Percentiles rank a stretch among this genome's conserved stretches.
Evolutionary conservation across 2,888 invertebrate species (phyloP).

Genomic region (Danaus chrysippus): DNA sequence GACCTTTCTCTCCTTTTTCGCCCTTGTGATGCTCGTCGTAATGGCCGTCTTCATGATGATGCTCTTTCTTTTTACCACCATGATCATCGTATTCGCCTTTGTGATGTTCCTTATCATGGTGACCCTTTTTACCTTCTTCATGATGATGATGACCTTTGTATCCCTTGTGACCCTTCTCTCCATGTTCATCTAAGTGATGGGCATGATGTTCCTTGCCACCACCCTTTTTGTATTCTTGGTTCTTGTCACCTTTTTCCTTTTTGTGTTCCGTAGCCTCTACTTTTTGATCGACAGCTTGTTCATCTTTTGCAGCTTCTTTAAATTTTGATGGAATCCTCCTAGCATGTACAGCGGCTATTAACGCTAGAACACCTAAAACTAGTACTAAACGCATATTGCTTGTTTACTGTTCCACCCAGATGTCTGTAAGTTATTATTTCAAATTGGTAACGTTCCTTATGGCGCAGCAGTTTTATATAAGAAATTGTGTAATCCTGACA

Average conservation of each 20-base stretch:
- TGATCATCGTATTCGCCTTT: conserved; percentile 81
- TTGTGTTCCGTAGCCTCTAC: conserved; percentile 70
- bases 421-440: conserved; percentile 51
- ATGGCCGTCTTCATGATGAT: conserved; percentile 83
- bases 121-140: conserved; percentile 84
- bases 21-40: conserved; percentile 82
- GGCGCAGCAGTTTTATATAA: conserved; percentile 75
- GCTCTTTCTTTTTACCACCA: conserved; percentile 80
- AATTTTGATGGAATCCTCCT: conserved; percentile 48
- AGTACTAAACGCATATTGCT: conserved; percentile 58
- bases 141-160: conserved; percentile 84
- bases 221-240: conserved; percentile 79
- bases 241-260: conserved; percentile 72
- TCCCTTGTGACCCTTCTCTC: conserved; percentile 85
- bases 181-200: conserved; percentile 82
- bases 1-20: conserved; percentile 83
- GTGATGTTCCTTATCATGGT: conserved; percentile 84
- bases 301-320: conserved; percentile 32
- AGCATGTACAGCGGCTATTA: conserved; percentile 47
- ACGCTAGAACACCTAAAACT: conserved; percentile 51
- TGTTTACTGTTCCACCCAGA: conserved; percentile 37
- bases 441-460: conserved; percentile 65
- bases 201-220: conserved; percentile 83
- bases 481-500: conserved; percentile 70
- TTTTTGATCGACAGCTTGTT: conserved; percentile 50